These are phyloP conservation scores for Craseonycteris thonglongyai DNA, from an alignment of 2,113 vertebrate genomes.

Conservation along the genomic window DNA sequence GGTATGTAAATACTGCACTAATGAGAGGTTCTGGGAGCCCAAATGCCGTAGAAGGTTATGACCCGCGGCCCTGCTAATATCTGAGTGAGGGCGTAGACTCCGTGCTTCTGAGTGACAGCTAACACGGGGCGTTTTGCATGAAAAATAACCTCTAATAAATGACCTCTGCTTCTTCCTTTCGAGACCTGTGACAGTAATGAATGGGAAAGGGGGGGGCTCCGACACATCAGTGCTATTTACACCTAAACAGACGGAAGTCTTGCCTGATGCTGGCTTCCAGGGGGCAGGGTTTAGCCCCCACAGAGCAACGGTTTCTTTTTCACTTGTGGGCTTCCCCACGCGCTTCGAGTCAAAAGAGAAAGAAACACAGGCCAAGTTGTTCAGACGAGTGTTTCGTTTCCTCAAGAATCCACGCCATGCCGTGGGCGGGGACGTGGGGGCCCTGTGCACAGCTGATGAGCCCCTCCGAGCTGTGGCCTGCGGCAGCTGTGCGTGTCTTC, in stretches of 20 bases:
- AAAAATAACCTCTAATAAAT: constrained; percentile 92
- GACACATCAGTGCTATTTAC: constrained; percentile 92
- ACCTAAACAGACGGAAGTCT: constrained; percentile 79
- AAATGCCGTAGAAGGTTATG: constrained; percentile 93
- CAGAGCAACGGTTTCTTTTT: neutral
- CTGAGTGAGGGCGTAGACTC: constrained; percentile 81
- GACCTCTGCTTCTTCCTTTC: constrained; percentile 93
- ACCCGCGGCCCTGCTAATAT: constrained; percentile 92
- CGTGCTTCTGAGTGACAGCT: constrained; percentile 89
- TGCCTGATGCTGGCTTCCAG: constrained; percentile 35
- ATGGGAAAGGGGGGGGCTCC: constrained; percentile 86
- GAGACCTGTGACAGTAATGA: constrained; percentile 93
- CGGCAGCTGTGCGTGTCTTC: constrained; percentile 37
- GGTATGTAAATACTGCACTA: constrained; percentile 96
- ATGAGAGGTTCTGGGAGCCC: constrained; percentile 95
- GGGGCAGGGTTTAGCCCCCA: no score
- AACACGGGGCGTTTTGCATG: constrained; percentile 91
- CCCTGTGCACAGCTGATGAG: no score
- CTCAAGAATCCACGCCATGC: neutral
- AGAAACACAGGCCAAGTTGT: neutral
- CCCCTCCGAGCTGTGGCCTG: constrained; percentile 51
- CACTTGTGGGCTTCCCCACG: neutral
- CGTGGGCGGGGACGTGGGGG: neutral
- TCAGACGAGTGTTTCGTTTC: constrained; percentile 48
- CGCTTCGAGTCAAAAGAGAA: neutral